Conservation (phyloP, 2,113 vertebrate genomes). For the Meleagris gallopavo region DNA sequence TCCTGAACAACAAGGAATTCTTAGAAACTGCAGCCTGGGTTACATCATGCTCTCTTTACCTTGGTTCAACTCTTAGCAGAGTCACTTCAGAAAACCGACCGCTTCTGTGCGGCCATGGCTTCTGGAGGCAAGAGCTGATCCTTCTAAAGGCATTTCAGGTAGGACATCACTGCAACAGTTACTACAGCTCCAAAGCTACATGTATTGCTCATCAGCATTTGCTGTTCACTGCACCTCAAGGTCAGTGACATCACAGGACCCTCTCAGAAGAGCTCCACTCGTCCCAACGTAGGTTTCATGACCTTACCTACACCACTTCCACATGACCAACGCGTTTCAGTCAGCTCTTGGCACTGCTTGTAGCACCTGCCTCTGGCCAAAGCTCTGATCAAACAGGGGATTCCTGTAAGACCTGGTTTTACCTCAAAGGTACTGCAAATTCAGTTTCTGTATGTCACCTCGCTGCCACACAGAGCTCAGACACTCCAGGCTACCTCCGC, state of each 20-base stretch:
- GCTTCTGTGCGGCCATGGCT: neutral
- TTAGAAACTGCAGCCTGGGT: constrained; percentile 50
- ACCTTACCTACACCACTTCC: neutral
- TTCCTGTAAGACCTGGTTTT: neutral
- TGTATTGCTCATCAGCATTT: accelerated
- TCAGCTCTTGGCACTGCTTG: neutral
- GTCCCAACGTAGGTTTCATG: accelerated
- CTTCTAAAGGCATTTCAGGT: neutral
- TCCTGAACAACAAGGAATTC: constrained; percentile 48
- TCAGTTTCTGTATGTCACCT: neutral
- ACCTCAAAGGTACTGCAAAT: neutral
- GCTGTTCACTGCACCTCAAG: neutral
- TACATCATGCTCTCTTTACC: constrained; percentile 29
- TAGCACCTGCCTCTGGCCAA: neutral
- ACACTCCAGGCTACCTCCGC: neutral
- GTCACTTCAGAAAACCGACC: constrained; percentile 11
- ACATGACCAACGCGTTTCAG: neutral
- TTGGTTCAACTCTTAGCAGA: constrained; percentile 51
- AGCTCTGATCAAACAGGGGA: accelerated
- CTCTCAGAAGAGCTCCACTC: neutral
- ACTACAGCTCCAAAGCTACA: neutral
- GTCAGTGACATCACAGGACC: accelerated
- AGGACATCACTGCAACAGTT: neutral
- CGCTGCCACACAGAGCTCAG: neutral
- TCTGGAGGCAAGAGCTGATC: neutral